Conservation (phyloP, 2,888 invertebrate genomes). For the Cryptocheilus praepositus region DNA sequence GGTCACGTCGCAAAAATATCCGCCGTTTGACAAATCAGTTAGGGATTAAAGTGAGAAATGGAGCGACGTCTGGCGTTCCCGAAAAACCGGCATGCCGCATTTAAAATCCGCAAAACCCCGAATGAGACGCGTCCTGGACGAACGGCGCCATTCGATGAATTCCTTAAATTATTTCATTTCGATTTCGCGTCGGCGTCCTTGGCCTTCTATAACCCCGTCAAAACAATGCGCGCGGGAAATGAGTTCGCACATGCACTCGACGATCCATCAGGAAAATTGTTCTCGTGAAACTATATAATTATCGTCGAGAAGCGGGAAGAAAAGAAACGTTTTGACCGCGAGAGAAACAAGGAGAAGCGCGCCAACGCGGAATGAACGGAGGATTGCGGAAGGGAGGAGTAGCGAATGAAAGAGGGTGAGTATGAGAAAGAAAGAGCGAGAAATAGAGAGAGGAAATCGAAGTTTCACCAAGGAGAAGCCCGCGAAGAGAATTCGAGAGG, state of each 20-base stretch:
- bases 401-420: conserved; percentile 9
- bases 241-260: neutral
- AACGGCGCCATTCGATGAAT: too few relatives aligned
- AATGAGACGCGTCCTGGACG: neutral
- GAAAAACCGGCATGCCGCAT: conserved; percentile 1
- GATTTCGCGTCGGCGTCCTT: too few relatives aligned
- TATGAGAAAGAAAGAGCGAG: conserved; percentile 21
- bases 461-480: conserved; percentile 58
- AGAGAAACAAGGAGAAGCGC: neutral
- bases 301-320: conserved; percentile 24
- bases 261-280: too few relatives aligned
- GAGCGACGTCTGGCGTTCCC: conserved; percentile 30
- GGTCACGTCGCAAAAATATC: conserved; percentile 49
- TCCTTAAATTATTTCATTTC: too few relatives aligned
- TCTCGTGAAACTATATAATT: conserved; percentile 10
- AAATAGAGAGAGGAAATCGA: conserved; percentile 36
- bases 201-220: too few relatives aligned
- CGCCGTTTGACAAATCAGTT: conserved; percentile 21
- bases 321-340: neutral
- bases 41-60: conserved; percentile 26
- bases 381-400: conserved; percentile 13
- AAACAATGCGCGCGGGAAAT: neutral
- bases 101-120: conserved; percentile 9
- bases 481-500: conserved; percentile 68
- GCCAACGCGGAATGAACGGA: conserved; percentile 4